Conservation (phyloP, 2,797 vertebrate genomes). For the Argya squamiceps region DNA sequence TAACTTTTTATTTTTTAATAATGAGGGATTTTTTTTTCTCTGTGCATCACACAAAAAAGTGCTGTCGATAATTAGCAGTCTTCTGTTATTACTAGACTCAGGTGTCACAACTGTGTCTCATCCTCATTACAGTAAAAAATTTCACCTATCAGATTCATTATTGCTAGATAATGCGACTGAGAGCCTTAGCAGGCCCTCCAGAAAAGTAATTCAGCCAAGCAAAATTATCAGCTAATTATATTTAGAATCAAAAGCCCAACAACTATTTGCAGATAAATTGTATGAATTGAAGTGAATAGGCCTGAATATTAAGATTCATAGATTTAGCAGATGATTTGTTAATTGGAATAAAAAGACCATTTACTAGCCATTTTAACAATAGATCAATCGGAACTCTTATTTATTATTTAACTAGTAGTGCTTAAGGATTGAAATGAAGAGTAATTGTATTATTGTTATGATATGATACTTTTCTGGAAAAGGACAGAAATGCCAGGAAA, state of each 20-base stretch:
- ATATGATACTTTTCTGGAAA: conserved; percentile 29
- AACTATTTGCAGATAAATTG: conserved; percentile 96
- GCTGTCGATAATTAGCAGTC: conserved; percentile 86
- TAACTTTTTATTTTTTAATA: conserved; percentile 90
- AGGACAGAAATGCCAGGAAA: background rate
- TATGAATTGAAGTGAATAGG: conserved; percentile 96
- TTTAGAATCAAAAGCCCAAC: conserved; percentile 93
- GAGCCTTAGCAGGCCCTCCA: conserved; percentile 87
- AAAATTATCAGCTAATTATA: conserved; percentile 88
- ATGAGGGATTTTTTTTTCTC: conserved; percentile 85
- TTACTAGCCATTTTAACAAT: conserved; percentile 97
- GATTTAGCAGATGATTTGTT: conserved; percentile 99
- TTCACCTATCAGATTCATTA: conserved; percentile 88
- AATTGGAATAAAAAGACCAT: conserved; percentile 98
- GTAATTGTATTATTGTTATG: conserved; percentile 67
- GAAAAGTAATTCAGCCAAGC: conserved; percentile 90
- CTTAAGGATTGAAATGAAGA: conserved; percentile 74
- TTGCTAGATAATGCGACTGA: conserved; percentile 84
- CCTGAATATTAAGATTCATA: conserved; percentile 99
- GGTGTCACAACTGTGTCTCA: conserved; percentile 87
- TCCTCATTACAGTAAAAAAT: conserved; percentile 88
- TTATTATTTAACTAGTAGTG: conserved; percentile 87
- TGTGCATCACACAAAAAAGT: conserved; percentile 83
- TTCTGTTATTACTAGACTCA: conserved; percentile 85
- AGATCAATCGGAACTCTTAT: conserved; percentile 96